Conservation (phyloP, 37 sponge, comb jelly and placozoan genomes). For the Chondrosia reniformis region DNA sequence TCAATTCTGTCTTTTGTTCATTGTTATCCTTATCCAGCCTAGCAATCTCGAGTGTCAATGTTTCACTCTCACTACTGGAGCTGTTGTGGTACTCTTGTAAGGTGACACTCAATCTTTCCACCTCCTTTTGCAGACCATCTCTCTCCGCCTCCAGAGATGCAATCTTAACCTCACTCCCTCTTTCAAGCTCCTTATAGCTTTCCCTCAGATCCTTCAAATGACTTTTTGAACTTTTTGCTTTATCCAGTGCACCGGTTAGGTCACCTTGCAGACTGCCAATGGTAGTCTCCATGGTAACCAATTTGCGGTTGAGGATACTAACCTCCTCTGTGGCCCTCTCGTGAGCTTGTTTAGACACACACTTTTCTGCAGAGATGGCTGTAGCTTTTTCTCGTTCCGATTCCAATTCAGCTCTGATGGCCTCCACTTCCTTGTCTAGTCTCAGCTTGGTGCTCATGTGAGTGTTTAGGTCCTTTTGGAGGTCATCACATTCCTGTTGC, state of each 20-base stretch:
- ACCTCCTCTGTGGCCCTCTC: conserved; percentile 6
- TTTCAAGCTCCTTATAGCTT: background rate
- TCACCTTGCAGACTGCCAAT: conserved; percentile 33
- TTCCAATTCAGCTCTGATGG: background rate
- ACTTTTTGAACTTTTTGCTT: background rate
- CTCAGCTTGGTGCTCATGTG: background rate
- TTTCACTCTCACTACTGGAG: background rate
- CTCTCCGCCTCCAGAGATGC: conserved; percentile 21
- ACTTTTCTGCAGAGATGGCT: background rate
- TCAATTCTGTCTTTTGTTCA: background rate
- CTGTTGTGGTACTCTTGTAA: background rate
- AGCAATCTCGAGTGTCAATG: background rate
- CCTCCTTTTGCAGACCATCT: background rate
- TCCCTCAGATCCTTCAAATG: conserved; percentile 17
- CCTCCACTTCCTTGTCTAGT: background rate
- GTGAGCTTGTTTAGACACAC: background rate
- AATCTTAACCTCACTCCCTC: background rate
- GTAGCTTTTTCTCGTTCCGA: background rate
- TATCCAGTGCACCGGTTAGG: background rate
- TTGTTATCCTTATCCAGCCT: background rate
- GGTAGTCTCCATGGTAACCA: conserved; percentile 21
- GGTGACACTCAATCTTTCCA: conserved; percentile 11
- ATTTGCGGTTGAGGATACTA: conserved; percentile 15
- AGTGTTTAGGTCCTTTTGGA: background rate
- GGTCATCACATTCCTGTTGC: background rate